Conservation (phyloP, 2,113 vertebrate species). For the Ctenomys sociabilis region DNA sequence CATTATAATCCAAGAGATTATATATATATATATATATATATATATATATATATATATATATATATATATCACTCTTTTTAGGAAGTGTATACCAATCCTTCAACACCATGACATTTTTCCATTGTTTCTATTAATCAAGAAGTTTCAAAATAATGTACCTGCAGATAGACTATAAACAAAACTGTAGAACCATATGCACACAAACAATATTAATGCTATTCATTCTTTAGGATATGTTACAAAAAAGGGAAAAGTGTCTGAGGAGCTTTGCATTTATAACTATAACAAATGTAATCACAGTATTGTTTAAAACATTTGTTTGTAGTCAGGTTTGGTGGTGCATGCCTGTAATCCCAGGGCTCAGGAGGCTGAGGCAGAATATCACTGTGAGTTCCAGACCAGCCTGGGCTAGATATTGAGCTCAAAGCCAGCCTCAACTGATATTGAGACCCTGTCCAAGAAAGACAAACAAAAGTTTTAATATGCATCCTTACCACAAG, state of each 20-base stretch:
- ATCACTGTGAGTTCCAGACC: too few species aligned
- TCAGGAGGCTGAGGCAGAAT: too few species aligned
- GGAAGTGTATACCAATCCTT: background rate
- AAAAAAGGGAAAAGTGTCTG: background rate
- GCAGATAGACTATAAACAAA: background rate
- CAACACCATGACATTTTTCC: background rate
- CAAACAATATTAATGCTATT: background rate
- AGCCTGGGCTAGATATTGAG: too few species aligned
- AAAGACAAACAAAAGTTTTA: too few species aligned
- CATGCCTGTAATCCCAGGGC: too few species aligned
- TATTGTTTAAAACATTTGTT: background rate
- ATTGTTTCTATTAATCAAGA: background rate
- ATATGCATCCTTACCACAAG: background rate
- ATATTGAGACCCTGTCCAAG: too few species aligned
- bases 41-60: too few species aligned
- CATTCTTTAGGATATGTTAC: background rate
- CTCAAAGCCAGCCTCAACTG: too few species aligned
- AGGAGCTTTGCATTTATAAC: background rate
- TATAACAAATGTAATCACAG: background rate
- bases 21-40: too few species aligned
- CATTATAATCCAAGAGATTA: background rate
- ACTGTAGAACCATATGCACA: background rate
- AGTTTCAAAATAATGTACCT: background rate
- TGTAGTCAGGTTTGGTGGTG: too few species aligned
- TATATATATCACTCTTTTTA: background rate